Base-by-base conservation (phyloP, 2,113 vertebrate genomes). In the Epinephelus fuscoguttatus region DNA sequence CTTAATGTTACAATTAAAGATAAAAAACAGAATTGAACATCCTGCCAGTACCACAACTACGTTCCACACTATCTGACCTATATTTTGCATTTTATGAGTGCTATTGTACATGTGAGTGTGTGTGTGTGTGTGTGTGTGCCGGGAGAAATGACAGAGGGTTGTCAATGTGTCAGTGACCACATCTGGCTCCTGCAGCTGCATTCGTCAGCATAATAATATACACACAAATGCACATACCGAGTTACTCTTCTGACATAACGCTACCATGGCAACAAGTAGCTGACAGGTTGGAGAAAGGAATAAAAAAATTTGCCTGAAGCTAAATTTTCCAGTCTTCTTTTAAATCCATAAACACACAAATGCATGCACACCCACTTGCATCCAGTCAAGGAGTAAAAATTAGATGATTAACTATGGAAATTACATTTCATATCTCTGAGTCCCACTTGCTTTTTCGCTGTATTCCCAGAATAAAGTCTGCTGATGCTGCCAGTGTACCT, bases 191-290 rank as follows among this genome's bases (percentile, higher is more conserved):
- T 30, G 59, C 42, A 50, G 57, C 56, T 27, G 12, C 49, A 66
- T 62, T 72, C 14, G 12, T 69, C 42, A 64, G 25, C 70, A 25
- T 57, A 47, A 79, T 27, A 27, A 79, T 30, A 50, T 21, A 74
- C n/a, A 74, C 30, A 75, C 62, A 77, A 1, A 77, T 27, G 25
- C 30, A 59, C 18, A 66, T 23, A 66, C 18, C 0, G 2, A 70
- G 30, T 59, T 60, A 40, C 27, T 57, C 33, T n/a, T 70, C 80
- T 86, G 63, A 86, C 80, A 84, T 76, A 75, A 73, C 0, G 91
- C 77, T 87, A 14, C 84, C 87, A 90, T 92, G 84, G 82, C 77
- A 92, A 90, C 88, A 87, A 87, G 88, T 84, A 82, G 86, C 80
- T 77, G 75, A 79, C 84, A 86, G 80, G 74, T 84, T 77, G 63